Evolutionary conservation across 2,888 invertebrate species (phyloP).

Genomic region (Agonum fuliginosum): DNA sequence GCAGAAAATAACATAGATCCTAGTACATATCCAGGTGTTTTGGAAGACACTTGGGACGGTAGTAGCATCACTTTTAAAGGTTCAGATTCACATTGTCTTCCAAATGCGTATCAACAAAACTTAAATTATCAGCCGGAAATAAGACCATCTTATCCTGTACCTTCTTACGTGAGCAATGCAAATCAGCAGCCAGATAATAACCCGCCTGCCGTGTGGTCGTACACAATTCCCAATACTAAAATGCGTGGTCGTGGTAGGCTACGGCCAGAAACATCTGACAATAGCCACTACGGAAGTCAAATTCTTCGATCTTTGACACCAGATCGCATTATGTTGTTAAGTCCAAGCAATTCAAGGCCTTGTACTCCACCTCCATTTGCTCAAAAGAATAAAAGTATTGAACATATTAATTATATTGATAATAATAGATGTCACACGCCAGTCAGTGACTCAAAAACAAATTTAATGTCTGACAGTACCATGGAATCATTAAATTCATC

Average conservation of each 20-base stretch:
- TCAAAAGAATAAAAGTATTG: slow-evolving; percentile 65
- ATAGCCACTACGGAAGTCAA: slow-evolving; percentile 65
- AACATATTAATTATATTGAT: slow-evolving; percentile 63
- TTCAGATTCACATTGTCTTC: slow-evolving; percentile 53
- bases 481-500: slow-evolving; percentile 63
- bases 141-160: slow-evolving; percentile 60
- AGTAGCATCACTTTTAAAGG: slow-evolving; percentile 75
- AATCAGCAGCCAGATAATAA: slow-evolving; percentile 61
- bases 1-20: slow-evolving; percentile 76
- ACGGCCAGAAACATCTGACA: slow-evolving; percentile 74
- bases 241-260: slow-evolving; percentile 79
- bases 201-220: slow-evolving; percentile 74
- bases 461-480: slow-evolving; percentile 63
- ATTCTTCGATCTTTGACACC: slow-evolving; percentile 71
- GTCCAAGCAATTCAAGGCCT: slow-evolving; percentile 69
- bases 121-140: slow-evolving; percentile 36
- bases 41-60: slow-evolving; percentile 75
- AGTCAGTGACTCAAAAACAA: slow-evolving; percentile 8
- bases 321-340: slow-evolving; percentile 69
- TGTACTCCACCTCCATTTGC: slow-evolving; percentile 66
- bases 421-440: slow-evolving; percentile 48
- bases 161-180: slow-evolving; percentile 56
- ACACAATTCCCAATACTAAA: slow-evolving; percentile 77
- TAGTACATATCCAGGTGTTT: slow-evolving; percentile 65
- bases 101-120: slow-evolving; percentile 41